Evolutionary conservation across 2,113 vertebrate species (phyloP).

Genomic region (Ictalurus furcatus): DNA sequence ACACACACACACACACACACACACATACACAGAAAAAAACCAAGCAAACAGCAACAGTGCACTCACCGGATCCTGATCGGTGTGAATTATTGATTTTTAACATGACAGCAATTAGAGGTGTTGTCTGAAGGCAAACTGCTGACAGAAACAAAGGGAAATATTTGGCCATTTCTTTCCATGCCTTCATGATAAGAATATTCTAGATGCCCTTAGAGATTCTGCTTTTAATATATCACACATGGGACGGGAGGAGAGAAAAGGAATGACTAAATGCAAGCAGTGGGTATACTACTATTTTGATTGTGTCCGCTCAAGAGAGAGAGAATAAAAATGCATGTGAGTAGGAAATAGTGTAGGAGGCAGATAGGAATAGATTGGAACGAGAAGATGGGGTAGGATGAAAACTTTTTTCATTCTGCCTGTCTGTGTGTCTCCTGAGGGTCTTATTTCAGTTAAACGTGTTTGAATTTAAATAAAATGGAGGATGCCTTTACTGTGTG

Average conservation of each 20-base stretch:
- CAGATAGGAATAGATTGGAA: constrained; percentile 41
- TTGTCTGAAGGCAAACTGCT: constrained; percentile 57
- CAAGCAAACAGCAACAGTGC: constrained; percentile 19
- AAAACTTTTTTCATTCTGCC: constrained; percentile 62
- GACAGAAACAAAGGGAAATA: constrained; percentile 55
- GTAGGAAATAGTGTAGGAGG: constrained; percentile 29
- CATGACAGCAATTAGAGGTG: constrained; percentile 69
- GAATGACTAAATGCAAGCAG: constrained; percentile 49
- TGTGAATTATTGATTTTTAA: constrained; percentile 73
- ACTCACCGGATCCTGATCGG: constrained; percentile 52
- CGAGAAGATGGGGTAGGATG: constrained; percentile 24
- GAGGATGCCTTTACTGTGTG: constrained; percentile 61
- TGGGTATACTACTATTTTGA: constrained; percentile 19
- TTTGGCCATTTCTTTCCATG: constrained; percentile 60
- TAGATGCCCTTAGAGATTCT: constrained; percentile 51
- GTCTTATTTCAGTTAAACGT: constrained; percentile 64
- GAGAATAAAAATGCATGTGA: background rate
- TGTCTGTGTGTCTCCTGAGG: constrained; percentile 63
- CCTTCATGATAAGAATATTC: constrained; percentile 57
- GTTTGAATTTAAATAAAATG: constrained; percentile 68
- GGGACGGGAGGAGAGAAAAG: constrained; percentile 19
- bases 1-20: constrained; percentile 41
- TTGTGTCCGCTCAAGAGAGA: constrained; percentile 19
- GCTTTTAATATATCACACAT: constrained; percentile 29
- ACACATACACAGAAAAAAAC: constrained; percentile 25